Base-by-base conservation (phyloP, 30 jellyfish, hydroid and myxozoan genomes). In the Turritopsis dohrnii region DNA sequence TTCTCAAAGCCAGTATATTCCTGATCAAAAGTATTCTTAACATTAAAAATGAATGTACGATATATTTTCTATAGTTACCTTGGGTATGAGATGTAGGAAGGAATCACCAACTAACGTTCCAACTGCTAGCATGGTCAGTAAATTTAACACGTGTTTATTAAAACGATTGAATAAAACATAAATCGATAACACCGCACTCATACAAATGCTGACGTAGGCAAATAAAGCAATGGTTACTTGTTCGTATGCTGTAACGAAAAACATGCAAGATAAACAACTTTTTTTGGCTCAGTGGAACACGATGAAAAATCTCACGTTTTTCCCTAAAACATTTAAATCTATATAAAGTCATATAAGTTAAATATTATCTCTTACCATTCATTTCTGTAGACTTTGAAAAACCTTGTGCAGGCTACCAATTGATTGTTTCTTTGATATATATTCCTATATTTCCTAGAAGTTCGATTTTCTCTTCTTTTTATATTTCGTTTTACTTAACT, bases 101-200 rank as follows among this genome's bases (percentile, higher is more conserved):
- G 77, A 9, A 69, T 69, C 77, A 19, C 77, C 77, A 23, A 69
- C 28, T 27, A 69, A 27, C 16, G 77, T 69, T 0, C 77, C 77
- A 1, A 69, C 77, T n/a, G 77, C 77, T 19, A 69, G 19, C 77
- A 69, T 69, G 16, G 77, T n/a, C 28, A 69, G 30, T 17, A 69
- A 7, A 69, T 27, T 69, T 9, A 69, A 23, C 28, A 69, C 28
- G 31, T 69, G 28, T 19, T 1, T 69, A 19, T 27, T 69, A n/a
- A 27, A 69, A 16, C 30, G 28, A 19, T 69, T 69, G 0, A 69
- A 69, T 21, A 69, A 0, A 69, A 69, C 30, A 27, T 69, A 69
- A 19, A 69, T 19, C 31, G 30, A 69, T n/a, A 69, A 27, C 23
- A 69, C 31, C 17, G 31, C 30, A 21, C 77, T n/a, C 28, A 27